Evolutionary conservation across 1,140 invertebrate genomes (phyloP), one percentile per base, ranked within the genome.

Genomic region (Lanistes nyassanus): DNA sequence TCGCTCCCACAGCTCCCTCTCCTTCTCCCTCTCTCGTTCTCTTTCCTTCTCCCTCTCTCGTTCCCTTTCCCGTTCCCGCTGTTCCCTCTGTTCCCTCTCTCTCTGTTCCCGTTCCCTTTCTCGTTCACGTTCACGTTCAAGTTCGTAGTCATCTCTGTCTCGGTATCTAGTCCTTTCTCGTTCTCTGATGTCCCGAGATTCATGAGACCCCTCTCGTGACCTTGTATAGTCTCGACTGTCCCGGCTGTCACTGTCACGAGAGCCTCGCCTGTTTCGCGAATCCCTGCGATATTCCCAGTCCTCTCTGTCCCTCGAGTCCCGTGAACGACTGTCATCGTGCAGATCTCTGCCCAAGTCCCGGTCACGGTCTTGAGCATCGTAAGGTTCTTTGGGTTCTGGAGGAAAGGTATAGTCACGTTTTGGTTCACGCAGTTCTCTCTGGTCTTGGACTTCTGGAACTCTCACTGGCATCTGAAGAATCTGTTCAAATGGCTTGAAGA

Each of bases 1-100:
- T 91, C 90, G n/a, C 88, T 80, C 74, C 90, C 90, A 64, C 87
- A 79, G 37, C 89, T 77, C 60, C 29, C 55, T 69, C 53, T 66
- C 90, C 87, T 66, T 89, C 62, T 76, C 76, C 72, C 66, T 90
- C 66, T 91, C 84, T 66, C 73, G 69, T 72, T 74, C 74, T 39
- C 80, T 75, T 55, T 78, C 74, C 51, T 75, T 77, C 51, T 86
- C 82, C 67, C 82, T 66, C 39, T 85, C 70, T n/a, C 65, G 29
- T 36, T 80, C 75, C 36, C 75, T 71, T 23, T 79, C 77, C 23
- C 67, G 55, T 51, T 68, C 21, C 23, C 36, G 26, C 36, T 47
- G 34, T 51, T 42, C 42, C 26, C 37, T 56, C 31, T 62, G 51
- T 13, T 74, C 86, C 73, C 76, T 75, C 65, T 79, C 76, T 39